Evolutionary conservation across 2,113 vertebrate genomes (phyloP), one percentile per base, ranked within the genome.

Genomic region (Bolborhynchus lineola): DNA sequence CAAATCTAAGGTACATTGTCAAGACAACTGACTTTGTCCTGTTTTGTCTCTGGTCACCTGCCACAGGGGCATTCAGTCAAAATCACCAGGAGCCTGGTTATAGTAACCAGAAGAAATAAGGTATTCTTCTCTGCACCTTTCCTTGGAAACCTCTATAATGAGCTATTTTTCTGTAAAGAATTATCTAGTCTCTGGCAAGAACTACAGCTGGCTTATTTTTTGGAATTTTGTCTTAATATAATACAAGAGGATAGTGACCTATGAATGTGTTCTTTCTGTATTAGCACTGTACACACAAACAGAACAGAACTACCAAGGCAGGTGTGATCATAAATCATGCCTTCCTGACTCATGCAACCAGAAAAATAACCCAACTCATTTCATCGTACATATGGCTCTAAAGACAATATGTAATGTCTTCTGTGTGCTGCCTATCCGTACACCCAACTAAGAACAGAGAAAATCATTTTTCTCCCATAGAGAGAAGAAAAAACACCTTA

Each of bases 401-500:
- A 64, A 59, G 13, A 68, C 25, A 74, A 31, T 49, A 47, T 19
- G 1, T 23, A 39, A 29, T 37, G 5, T 53, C 8, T 64, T 82
- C 21, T 18, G 5, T 44, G 24, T 60, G 25, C 11, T 72, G 7
- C 20, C 9, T 39, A 55, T 46, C 23, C 15, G 15, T 74, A 49
- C 13, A 47, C n/a, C 10, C 4, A 75, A 3, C 33, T 72, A 69
- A 59, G 20, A 70, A 33, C 7, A 74, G 46, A 25, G 19, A 74
- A 50, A 25, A 16, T 57, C 57, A 24, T 44, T 57, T 76, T 92
- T 68, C 16, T 68, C 23, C 9, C 10, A 35, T 1, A 67, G 9
- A 71, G 18, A 11, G 1, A 3, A 25, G 3, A 37, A 87, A 53
- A 76, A n/a, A 0, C 6, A 28, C 2, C 1, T 7, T 87, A 12